Conservation (phyloP, 2,797 vertebrate genomes). For the Paguma larvata region DNA sequence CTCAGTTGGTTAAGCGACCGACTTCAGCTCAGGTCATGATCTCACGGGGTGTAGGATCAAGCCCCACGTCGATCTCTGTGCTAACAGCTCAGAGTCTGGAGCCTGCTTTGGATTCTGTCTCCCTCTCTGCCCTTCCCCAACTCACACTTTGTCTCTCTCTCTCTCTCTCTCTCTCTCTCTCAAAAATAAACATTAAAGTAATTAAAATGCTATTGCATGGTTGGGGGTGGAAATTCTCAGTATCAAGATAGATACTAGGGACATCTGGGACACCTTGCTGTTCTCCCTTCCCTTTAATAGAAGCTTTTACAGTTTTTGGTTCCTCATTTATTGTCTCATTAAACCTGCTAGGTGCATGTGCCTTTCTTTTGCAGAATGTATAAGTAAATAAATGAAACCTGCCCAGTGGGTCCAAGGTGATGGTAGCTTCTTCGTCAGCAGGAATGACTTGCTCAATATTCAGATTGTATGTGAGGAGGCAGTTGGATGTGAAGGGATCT, state of each 20-base stretch:
- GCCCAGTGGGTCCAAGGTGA: fast-evolving
- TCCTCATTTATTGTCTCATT: neutral
- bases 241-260: neutral
- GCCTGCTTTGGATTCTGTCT: too few species aligned
- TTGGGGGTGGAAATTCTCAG: neutral
- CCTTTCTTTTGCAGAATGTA: neutral
- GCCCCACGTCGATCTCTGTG: too few species aligned
- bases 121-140: too few species aligned
- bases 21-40: too few species aligned
- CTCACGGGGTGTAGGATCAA: too few species aligned
- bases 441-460: constrained; percentile 2
- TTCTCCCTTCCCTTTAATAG: neutral
- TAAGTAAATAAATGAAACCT: neutral
- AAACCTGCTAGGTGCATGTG: neutral
- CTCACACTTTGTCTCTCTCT: too few species aligned
- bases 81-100: too few species aligned
- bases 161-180: too few species aligned
- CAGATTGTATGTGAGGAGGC: neutral
- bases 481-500: neutral
- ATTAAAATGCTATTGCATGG: neutral
- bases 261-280: neutral
- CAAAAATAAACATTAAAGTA: neutral
- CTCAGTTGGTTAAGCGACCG: too few species aligned
- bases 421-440: neutral
- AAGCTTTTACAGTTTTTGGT: neutral